Conservation (phyloP, 2,113 vertebrate genomes). For the Tachycineta bicolor region DNA sequence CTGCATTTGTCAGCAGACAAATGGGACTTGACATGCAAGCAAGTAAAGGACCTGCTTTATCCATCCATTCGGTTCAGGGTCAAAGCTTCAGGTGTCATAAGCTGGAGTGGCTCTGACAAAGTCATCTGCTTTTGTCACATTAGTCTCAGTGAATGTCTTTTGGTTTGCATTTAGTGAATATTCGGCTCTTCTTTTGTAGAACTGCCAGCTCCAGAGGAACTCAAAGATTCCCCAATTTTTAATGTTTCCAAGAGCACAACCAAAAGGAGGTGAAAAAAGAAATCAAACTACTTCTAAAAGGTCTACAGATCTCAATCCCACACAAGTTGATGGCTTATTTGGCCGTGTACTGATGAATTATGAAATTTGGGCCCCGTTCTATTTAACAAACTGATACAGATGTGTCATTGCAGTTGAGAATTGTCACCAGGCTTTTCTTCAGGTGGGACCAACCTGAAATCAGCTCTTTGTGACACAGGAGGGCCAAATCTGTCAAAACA, state of each 20-base stretch:
- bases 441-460: neutral
- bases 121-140: neutral
- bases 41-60: neutral
- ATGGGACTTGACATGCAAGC: neutral
- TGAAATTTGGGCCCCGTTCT: neutral
- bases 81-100: neutral
- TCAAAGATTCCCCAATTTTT: neutral
- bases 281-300: neutral
- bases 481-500: neutral
- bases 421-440: neutral
- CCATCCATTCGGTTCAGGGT: neutral
- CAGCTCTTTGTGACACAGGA: neutral
- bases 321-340: neutral
- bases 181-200: neutral
- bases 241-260: fast-evolving
- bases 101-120: neutral
- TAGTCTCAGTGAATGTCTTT: neutral
- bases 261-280: neutral
- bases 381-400: neutral
- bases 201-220: neutral
- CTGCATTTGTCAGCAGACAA: neutral
- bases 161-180: neutral
- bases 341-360: neutral
- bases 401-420: neutral
- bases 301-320: neutral